Conservation (phyloP, 2,113 vertebrate genomes). For the Micronycteris hirsuta region DNA sequence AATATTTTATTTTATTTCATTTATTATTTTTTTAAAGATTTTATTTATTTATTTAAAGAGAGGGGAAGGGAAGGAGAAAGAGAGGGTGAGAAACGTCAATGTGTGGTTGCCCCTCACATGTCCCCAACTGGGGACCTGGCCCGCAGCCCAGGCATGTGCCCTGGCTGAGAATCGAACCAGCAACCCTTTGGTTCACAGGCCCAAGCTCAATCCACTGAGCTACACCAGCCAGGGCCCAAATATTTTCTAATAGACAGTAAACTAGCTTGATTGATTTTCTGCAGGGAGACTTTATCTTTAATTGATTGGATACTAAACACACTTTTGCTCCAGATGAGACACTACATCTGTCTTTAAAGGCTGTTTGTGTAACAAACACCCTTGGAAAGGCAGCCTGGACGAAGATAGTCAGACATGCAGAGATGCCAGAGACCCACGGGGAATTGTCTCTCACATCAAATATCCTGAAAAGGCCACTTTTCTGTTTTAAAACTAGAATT, state of each 20-base stretch:
- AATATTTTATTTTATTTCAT: conserved; percentile 14
- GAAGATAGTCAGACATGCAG: not conserved
- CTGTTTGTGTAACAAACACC: not conserved
- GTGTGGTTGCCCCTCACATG: too few relatives aligned
- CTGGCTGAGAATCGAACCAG: too few relatives aligned
- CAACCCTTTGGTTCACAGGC: too few relatives aligned
- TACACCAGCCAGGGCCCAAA: too few relatives aligned
- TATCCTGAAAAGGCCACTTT: not conserved
- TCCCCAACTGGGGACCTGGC: too few relatives aligned
- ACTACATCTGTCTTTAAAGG: not conserved
- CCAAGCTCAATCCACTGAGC: too few relatives aligned
- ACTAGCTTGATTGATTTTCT: not conserved
- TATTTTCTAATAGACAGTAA: conserved; percentile 7
- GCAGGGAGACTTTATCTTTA: not conserved
- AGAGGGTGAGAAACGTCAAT: too few relatives aligned
- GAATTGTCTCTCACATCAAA: not conserved
- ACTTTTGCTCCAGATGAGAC: not conserved
- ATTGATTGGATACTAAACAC: not conserved
- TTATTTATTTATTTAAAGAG: too few relatives aligned
- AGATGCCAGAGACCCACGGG: not conserved
- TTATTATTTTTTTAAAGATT: too few relatives aligned
- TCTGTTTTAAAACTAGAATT: not conserved
- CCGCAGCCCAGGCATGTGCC: too few relatives aligned
- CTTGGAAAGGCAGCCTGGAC: not conserved
- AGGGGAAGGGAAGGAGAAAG: too few relatives aligned